phyloP scores from a whole-genome alignment of 2,888 invertebrate genomes.

The Pseudococcus longispinus region DNA sequence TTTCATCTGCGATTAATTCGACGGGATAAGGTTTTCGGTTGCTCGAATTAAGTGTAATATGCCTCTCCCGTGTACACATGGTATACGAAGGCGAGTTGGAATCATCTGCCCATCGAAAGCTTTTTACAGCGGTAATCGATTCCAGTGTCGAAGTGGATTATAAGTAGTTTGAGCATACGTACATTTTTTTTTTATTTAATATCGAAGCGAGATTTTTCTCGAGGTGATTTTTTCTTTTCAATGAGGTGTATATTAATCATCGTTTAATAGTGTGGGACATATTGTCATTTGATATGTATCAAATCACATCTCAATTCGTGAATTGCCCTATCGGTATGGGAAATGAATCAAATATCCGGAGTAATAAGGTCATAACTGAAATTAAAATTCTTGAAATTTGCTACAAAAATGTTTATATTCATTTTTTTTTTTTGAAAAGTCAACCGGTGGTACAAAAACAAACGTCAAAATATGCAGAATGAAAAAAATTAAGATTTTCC shows the following conservation, averaged over 20 bases:
- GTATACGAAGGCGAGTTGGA: background rate
- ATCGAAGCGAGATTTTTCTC: background rate
- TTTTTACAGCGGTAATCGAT: background rate
- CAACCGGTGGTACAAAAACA: too few species aligned
- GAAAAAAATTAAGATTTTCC: too few species aligned
- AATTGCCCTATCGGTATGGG: background rate
- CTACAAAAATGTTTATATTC: too few species aligned
- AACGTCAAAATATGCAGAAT: too few species aligned
- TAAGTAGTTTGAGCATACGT: background rate
- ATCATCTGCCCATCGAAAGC: conserved; percentile 29
- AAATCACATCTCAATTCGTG: background rate
- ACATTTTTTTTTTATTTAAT: background rate
- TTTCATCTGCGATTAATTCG: conserved; percentile 30
- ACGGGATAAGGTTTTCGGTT: background rate
- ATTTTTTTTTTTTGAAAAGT: too few species aligned
- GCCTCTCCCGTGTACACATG: background rate
- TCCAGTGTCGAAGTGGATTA: background rate
- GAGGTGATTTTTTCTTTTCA: background rate
- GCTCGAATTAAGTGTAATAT: background rate
- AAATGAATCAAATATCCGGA: too few species aligned
- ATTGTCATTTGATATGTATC: background rate
- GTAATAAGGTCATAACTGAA: too few species aligned
- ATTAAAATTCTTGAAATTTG: too few species aligned
- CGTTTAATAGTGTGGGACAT: background rate
- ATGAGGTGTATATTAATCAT: background rate